phyloP scores from a whole-genome alignment of 2,797 vertebrate genomes.

The Acrossocheilus fasciatus region DNA sequence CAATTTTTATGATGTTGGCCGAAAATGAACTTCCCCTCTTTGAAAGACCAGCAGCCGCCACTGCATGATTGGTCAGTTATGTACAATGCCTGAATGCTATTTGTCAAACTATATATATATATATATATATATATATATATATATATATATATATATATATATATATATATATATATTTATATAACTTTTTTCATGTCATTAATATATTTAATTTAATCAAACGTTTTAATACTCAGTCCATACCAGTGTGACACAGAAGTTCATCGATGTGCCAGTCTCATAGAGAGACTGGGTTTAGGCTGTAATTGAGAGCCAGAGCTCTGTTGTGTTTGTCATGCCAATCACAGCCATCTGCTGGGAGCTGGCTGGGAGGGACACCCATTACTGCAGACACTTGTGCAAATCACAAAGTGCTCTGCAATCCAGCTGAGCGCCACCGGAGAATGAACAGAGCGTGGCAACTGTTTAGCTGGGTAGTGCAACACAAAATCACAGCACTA shows the following conservation, averaged over 20 bases:
- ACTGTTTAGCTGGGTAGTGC: slow-evolving; percentile 33
- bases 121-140: too few relatives aligned
- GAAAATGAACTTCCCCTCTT: too few relatives aligned
- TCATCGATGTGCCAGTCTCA: slow-evolving; percentile 52
- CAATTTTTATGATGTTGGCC: too few relatives aligned
- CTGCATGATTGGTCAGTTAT: too few relatives aligned
- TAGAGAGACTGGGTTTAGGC: slow-evolving; percentile 63
- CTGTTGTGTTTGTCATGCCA: slow-evolving; percentile 69
- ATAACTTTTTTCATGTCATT: neutral
- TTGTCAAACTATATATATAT: too few relatives aligned
- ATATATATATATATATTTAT: too few relatives aligned
- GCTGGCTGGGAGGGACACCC: slow-evolving; percentile 63
- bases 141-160: too few relatives aligned
- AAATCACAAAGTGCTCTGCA: slow-evolving; percentile 66
- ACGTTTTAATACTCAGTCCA: slow-evolving; percentile 42
- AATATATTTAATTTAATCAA: slow-evolving; percentile 40
- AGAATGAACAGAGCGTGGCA: slow-evolving; percentile 51
- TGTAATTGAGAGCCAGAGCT: slow-evolving; percentile 68
- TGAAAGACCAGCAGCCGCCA: too few relatives aligned
- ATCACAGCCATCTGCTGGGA: slow-evolving; percentile 62
- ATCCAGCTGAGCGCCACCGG: slow-evolving; percentile 63
- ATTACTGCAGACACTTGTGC: slow-evolving; percentile 65
- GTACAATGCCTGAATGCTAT: too few relatives aligned
- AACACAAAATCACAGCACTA: slow-evolving; percentile 16
- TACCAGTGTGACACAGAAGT: slow-evolving; percentile 18